Evolutionary conservation across 1,140 invertebrate genomes (phyloP), one percentile per base, ranked within the genome.

Genomic region (Papilio dardanus): DNA sequence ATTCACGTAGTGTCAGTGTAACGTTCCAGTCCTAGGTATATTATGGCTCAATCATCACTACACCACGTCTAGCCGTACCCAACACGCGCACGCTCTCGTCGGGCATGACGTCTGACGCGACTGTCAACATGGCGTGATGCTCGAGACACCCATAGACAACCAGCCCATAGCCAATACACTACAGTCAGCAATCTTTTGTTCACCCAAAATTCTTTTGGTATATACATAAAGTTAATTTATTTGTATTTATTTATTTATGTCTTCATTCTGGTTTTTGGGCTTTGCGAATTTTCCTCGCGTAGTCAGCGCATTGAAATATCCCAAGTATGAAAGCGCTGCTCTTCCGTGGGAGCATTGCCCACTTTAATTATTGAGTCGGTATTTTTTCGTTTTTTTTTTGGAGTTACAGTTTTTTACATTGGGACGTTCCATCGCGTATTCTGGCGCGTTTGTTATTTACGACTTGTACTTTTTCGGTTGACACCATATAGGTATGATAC

Each of bases 381-480:
- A 84, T 88, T 90, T 91, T 89, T 81, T 73, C 19, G 19, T 58
- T 30, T 31, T 42, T 54, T 71, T 31, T 42, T 54, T 71, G 78
- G 77, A 79, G 80, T 74, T 79, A 76, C 77, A 78, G 81, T 76
- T 75, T 42, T 58, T 28, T 40, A 46, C 74, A 73, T 68, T 74
- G 78, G 7, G 66, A 37, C 66, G 66, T 35, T 68, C 30, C 62
- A 71, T 76, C 50, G 74, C 76, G 77, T 77, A 74, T 77, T 50
- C 81, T 79, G 77, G 77, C 82, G 79, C 77, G 82, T 89, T 88
- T 90, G 88, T 88, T 91, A 90, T 91, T 87, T 91, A 89, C 84
- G 84, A 88, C 78, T 76, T 76, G 80, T 76, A 82, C 82, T 89
- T 90, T 89, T 92, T 87, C 77, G 84, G 82, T 66, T 84, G 88